Conservation (phyloP, 2,113 vertebrate species). For the Plecotus auritus region DNA sequence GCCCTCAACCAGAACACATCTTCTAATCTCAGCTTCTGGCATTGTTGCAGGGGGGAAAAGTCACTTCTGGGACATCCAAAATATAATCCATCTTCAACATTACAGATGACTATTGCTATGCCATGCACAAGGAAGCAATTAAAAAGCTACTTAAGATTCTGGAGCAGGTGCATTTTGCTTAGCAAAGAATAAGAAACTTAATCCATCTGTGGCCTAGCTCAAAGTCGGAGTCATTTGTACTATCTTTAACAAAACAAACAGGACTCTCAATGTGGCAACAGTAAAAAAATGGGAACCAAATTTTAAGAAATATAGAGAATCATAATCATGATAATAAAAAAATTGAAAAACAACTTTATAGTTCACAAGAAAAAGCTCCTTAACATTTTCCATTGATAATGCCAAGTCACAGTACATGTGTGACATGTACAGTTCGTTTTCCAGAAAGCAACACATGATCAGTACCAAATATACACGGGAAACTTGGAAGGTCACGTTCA, state of each 20-base stretch:
- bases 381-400: constrained; percentile 4
- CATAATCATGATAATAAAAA: background rate
- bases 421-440: background rate
- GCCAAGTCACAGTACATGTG: background rate
- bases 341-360: background rate
- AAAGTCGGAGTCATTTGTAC: constrained; percentile 53
- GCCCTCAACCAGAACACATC: constrained; percentile 51
- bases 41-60: constrained; percentile 31
- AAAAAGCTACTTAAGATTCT: constrained; percentile 60
- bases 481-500: background rate
- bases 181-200: constrained; percentile 62
- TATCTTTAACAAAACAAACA: constrained; percentile 51
- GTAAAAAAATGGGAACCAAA: background rate
- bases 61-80: constrained; percentile 59
- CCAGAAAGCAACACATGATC: background rate
- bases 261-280: constrained; percentile 1
- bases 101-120: constrained; percentile 59
- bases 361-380: background rate
- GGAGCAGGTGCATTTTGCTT: constrained; percentile 72
- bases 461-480: background rate
- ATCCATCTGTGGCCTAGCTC: constrained; percentile 49
- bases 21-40: constrained; percentile 61
- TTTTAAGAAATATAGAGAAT: constrained; percentile 7
- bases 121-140: constrained; percentile 69
- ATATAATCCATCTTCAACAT: constrained; percentile 44